Evolutionary conservation across 2,113 vertebrate genomes (phyloP).

Genomic region (Ammodytes dubius): DNA sequence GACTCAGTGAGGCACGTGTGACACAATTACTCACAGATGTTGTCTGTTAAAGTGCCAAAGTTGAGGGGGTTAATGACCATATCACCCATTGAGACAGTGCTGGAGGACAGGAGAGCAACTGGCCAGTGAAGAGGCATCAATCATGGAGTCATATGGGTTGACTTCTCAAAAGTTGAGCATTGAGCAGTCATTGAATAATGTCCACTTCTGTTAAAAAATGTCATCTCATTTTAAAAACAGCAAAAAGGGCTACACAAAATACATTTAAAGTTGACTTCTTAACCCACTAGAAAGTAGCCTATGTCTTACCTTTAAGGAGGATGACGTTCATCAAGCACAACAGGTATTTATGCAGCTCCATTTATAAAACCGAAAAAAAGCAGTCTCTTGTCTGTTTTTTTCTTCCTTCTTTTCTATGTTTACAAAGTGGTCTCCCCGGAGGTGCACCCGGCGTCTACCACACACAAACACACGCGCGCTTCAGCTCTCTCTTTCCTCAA

Average conservation of each 20-base stretch:
- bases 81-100: constrained; percentile 21
- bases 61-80: constrained; percentile 43
- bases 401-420: constrained; percentile 1
- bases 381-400: constrained; percentile 15
- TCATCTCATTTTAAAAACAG: background rate
- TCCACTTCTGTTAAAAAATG: background rate
- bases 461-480: constrained; percentile 19
- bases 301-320: constrained; percentile 82
- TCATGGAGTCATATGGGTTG: constrained; percentile 15
- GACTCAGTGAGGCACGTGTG: constrained; percentile 35
- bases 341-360: constrained; percentile 81
- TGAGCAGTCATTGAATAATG: background rate
- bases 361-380: constrained; percentile 58
- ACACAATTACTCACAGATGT: constrained; percentile 36
- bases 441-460: constrained; percentile 27
- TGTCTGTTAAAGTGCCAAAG: constrained; percentile 22
- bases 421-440: constrained; percentile 39
- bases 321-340: constrained; percentile 76
- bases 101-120: constrained; percentile 17
- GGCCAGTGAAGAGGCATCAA: constrained; percentile 30
- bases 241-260: background rate
- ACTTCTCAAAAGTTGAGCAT: background rate
- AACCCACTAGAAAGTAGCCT: background rate
- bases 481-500: constrained; percentile 52
- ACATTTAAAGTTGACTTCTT: background rate